Base-by-base conservation (phyloP, 2,797 vertebrate genomes). In the Poecilia picta region DNA sequence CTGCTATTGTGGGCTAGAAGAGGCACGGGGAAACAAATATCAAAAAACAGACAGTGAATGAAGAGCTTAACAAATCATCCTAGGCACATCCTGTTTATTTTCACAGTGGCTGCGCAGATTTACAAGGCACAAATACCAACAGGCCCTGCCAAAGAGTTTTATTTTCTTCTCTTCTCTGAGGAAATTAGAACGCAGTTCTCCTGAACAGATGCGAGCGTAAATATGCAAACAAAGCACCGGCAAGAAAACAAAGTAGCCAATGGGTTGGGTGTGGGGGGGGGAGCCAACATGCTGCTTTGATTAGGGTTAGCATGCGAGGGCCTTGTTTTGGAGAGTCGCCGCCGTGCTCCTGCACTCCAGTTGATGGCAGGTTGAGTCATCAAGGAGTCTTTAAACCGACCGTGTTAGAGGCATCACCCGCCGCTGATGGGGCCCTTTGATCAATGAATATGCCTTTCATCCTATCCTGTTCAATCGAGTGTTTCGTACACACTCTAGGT, bases 1-100 rank as follows among this genome's bases (percentile, higher is more conserved):
- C 97, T 82, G 96, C 96, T 92, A 98, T 96, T 0, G 97, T 98
- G 79, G 98, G 98, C 98, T 99, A 81, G 33, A 28, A 78, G 78
- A 80, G 79, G 87, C 59, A 92, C 82, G 12, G 36, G 36, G 80
- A 76, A 76, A 74, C 2, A 13, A 45, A 46, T 78, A 73, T 71
- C 43, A 81, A 81, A 70, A 68, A 71, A 46, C 33, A 85, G 57
- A 77, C 72, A 66, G 64, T 25, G 25, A 53, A 74, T 76, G 20
- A 79, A 20, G 45, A 68, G 39, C 75, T 16, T 3, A 20, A 66
- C 41, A 79, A 77, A 80, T 74, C 33, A 55, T 64, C 75, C 18
- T 31, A 66, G 83, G 25, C 45, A 87, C 81, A 90, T 91, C 88
- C 82, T 88, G 85, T 70, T 83, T 78, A 80, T 84, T 85, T 88